Base-by-base conservation (phyloP, 2,888 invertebrate genomes). In the Polietes domitor region DNA sequence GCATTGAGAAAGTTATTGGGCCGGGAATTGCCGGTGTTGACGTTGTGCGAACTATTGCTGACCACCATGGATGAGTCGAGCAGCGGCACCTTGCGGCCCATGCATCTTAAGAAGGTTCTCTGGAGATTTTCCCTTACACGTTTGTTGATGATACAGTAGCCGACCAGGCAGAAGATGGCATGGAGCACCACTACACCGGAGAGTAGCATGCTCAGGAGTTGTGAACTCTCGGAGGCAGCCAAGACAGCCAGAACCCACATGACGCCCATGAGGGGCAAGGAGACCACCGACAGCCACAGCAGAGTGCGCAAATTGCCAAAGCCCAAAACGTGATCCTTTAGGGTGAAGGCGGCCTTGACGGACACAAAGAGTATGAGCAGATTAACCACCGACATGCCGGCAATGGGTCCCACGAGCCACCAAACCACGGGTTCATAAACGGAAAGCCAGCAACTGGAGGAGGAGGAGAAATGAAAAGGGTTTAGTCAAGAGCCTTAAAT, bases 351-450 rank as follows among this genome's bases (percentile, higher is more conserved):
- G 0, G 98, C 98, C 85, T 96, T 94, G 3, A 98, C 95, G 41
- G 98, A 97, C 85, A 98, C 94, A 15, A 97, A 94, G 17, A 98
- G 94, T 85, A 97, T 96, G 32, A 95, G 93, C 4, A 98, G 93
- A 89, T 97, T 97, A 5, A 96, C 94, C 32, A 95, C 92, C 0
- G 97, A 96, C 89, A 96, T 94, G 81, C 95, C 94, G 41, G 95
- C 96, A 37, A 98, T 96, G 6, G 99, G 98, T 2, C 97, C 97
- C 87, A 98, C 97, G 88, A 98, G 94, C 93, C 98, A 97, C 98
- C 98, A 99, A 61, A 98, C 96, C 24, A 98, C 97, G 24, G 96
- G 96, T 91, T 98, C 98, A 91, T 98, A 97, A 55, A 98, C 95
- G 9, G 97, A 97, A 84, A 99, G 94, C 98, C 98, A 99, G 92